A percentile compares a stretch with the other conserved stretches of the same genome.
Evolutionary conservation across 1,140 invertebrate genomes (phyloP).

Genomic region (Potamilus streckersoni): DNA sequence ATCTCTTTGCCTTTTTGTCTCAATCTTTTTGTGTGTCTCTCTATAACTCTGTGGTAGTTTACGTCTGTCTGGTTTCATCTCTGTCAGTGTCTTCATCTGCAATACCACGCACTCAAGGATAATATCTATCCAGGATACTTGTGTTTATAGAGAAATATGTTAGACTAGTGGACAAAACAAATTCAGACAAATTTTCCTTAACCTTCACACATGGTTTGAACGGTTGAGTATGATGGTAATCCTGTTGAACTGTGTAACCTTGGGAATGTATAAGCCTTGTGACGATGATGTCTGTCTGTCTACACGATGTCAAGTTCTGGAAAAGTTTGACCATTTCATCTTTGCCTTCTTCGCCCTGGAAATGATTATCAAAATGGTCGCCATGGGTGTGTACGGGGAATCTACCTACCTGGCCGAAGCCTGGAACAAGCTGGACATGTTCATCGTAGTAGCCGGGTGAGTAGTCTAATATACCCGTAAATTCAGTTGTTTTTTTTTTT

Average conservation of each 20-base stretch:
- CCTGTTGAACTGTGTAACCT: conserved; percentile 96
- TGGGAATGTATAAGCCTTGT: conserved; percentile 99
- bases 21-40: no score
- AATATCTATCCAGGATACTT: background rate
- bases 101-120: background rate
- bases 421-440: conserved; percentile 97
- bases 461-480: conserved; percentile 42
- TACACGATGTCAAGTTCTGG: conserved; percentile 92
- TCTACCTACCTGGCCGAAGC: conserved; percentile 96
- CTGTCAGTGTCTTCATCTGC: no score
- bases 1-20: no score
- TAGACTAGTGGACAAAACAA: no score
- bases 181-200: conserved; percentile 45
- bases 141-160: conserved; percentile 3
- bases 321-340: conserved; percentile 98
- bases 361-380: conserved; percentile 96
- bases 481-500: no score
- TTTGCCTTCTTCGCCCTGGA: conserved; percentile 94
- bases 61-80: no score
- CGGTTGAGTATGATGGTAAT: conserved; percentile 98
- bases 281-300: conserved; percentile 84
- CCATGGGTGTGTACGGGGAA: conserved; percentile 97
- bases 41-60: no score
- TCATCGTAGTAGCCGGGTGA: conserved; percentile 97
- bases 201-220: conserved; percentile 94